Base-by-base conservation (phyloP, 2,797 vertebrate genomes). In the Myotis pilosus region DNA sequence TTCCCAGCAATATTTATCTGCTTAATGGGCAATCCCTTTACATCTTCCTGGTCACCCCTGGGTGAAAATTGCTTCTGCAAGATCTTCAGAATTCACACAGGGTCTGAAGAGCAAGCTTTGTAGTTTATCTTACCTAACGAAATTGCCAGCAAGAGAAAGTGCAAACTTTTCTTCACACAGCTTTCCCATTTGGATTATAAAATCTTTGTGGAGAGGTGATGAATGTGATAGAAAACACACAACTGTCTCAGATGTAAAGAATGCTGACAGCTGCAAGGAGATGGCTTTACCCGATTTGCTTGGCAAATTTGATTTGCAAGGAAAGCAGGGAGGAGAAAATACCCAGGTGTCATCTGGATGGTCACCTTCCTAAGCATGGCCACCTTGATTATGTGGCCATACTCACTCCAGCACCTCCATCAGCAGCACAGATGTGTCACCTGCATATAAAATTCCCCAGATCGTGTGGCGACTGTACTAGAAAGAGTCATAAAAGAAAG, bases 221-320 rank as follows among this genome's bases (percentile, higher is more conserved):
- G 36, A 80, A 79, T 60, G 30, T 57, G 44, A 87, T 23, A 49
- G 68, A 55, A 68, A 89, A 91, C 68, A 47, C 20, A 41, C 38
- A 82, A 86, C 41, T 88, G 28, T 41, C 93, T 81, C 49, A 51
- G 33, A 69, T 60, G 28, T 80, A 55, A 92, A 87, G 47, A 93
- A 84, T 57, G 44, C 53, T 81, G 85, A 95, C 53, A 20, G 12
- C 44, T 79, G 79, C 86, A 66, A 81, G 92, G 71, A 44, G 19
- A 11, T 36, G 16, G 8, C 22, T 92, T 94, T 76, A 19, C 36
- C 55, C 25, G 69, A 62, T 90, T 72, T 87, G 90, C 49, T 88
- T 33, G 13, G 66, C 36, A 87, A 94, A 83, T 94, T 16, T 75
- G 64, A 78, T 91, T 76, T 93, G 68, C 69, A 87, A 66, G 82